phyloP scores from a whole-genome alignment of 2,797 vertebrate species.

The Notoglanidium macrostoma region DNA sequence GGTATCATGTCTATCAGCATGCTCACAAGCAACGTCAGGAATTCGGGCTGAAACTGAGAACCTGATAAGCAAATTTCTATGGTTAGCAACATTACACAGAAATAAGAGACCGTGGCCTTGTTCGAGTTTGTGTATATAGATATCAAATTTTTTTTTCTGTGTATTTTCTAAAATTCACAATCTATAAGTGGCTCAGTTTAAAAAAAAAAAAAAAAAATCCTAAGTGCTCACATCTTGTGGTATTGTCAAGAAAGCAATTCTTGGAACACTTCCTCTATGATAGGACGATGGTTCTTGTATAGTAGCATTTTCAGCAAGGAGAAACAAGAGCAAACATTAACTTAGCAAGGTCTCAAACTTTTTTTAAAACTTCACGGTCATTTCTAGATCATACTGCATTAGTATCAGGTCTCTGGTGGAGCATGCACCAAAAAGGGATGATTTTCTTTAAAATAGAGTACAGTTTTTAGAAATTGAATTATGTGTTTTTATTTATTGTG shows the following conservation, averaged over 20 bases:
- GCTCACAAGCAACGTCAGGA: not conserved
- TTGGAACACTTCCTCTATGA: not conserved
- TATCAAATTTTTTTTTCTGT: not conserved
- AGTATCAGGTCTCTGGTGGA: not conserved
- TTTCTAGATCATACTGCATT: not conserved
- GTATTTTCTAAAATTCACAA: not conserved
- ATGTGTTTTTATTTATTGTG: not conserved
- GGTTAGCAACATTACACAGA: not conserved
- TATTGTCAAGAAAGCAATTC: not conserved
- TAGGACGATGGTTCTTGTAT: not conserved
- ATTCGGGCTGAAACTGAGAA: not conserved
- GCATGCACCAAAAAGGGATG: not conserved
- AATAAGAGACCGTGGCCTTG: too few relatives aligned
- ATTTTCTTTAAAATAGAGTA: not conserved
- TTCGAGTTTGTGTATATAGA: not conserved
- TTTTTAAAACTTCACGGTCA: not conserved
- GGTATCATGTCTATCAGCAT: not conserved
- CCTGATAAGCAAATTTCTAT: not conserved
- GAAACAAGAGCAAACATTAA: not conserved
- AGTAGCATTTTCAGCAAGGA: not conserved
- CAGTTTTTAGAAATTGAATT: not conserved
- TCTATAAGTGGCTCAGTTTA: not conserved
- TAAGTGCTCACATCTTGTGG: not conserved
- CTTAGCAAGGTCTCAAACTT: not conserved
- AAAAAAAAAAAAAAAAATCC: too few relatives aligned